Evolutionary conservation across 2,797 vertebrate genomes (phyloP).

Genomic region (Cossypha niveicapilla): DNA sequence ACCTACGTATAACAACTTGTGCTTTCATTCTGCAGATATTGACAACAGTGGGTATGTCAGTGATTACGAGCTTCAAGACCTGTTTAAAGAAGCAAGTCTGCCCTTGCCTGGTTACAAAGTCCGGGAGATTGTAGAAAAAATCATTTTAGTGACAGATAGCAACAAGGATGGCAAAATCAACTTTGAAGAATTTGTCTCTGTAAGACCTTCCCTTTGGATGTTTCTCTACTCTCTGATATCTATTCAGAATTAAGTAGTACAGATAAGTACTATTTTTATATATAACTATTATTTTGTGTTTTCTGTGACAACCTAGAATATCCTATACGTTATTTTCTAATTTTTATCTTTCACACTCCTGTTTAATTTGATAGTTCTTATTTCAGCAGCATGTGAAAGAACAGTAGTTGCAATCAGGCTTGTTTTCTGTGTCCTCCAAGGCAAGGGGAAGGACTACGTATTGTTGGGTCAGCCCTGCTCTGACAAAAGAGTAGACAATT

Average conservation of each 20-base stretch:
- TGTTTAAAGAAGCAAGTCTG: slow-evolving; percentile 93
- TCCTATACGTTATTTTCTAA: background rate
- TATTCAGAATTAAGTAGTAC: background rate
- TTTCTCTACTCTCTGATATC: background rate
- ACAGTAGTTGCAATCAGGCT: background rate
- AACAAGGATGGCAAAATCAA: slow-evolving; percentile 94
- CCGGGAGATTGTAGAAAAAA: slow-evolving; percentile 89
- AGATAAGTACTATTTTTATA: background rate
- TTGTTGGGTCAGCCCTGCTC: background rate
- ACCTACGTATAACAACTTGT: background rate
- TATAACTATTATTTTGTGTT: background rate
- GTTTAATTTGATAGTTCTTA: background rate
- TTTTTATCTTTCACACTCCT: background rate
- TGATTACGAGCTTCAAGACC: slow-evolving; percentile 95
- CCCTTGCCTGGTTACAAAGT: slow-evolving; percentile 92
- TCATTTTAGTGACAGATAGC: slow-evolving; percentile 84
- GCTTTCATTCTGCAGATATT: slow-evolving; percentile 79
- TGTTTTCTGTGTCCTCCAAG: background rate
- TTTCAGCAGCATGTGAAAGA: background rate
- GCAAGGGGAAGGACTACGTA: background rate
- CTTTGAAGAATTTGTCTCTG: slow-evolving; percentile 95
- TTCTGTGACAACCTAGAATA: background rate
- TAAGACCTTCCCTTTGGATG: slow-evolving; percentile 59
- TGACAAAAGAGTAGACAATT: background rate
- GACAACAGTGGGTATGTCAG: slow-evolving; percentile 94